Evolutionary conservation across 2,888 invertebrate species (phyloP).

Genomic region (Acrobasis suavella): DNA sequence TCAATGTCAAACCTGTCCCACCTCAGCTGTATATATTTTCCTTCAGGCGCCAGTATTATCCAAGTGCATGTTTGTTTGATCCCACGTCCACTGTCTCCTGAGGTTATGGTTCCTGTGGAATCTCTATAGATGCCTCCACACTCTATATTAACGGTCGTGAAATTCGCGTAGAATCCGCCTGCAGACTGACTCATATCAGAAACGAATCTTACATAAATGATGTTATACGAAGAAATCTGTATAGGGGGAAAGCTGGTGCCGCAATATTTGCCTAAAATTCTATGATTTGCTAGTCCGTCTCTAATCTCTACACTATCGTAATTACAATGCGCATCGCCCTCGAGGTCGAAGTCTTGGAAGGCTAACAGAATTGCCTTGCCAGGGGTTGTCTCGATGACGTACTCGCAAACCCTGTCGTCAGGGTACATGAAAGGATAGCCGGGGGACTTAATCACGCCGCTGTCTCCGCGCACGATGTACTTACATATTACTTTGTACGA

Average conservation of each 20-base stretch:
- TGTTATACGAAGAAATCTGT: constrained; percentile 87
- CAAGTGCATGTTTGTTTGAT: constrained; percentile 85
- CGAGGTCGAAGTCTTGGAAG: constrained; percentile 86
- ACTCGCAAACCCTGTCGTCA: constrained; percentile 84
- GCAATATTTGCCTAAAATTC: constrained; percentile 86
- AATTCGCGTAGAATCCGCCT: constrained; percentile 89
- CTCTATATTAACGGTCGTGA: constrained; percentile 84
- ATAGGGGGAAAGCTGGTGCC: constrained; percentile 79
- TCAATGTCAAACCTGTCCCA: constrained; percentile 90
- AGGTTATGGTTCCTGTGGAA: constrained; percentile 84
- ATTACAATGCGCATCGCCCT: constrained; percentile 58
- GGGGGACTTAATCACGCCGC: constrained; percentile 87
- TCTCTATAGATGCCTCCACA: constrained; percentile 89
- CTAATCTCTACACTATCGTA: constrained; percentile 82
- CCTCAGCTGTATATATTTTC: constrained; percentile 86
- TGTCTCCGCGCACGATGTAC: constrained; percentile 72
- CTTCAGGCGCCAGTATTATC: constrained; percentile 87
- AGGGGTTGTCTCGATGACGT: constrained; percentile 84
- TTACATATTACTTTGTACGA: constrained; percentile 63
- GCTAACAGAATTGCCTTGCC: constrained; percentile 85
- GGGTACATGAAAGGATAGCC: constrained; percentile 89
- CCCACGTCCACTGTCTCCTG: constrained; percentile 51
- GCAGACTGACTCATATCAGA: constrained; percentile 82
- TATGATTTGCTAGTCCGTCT: constrained; percentile 86
- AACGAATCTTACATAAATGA: constrained; percentile 86